A percentile compares a stretch with the other conserved stretches of the same genome.
phyloP scores from a whole-genome alignment of 2,113 vertebrate genomes.

The Gorilla gorilla region DNA sequence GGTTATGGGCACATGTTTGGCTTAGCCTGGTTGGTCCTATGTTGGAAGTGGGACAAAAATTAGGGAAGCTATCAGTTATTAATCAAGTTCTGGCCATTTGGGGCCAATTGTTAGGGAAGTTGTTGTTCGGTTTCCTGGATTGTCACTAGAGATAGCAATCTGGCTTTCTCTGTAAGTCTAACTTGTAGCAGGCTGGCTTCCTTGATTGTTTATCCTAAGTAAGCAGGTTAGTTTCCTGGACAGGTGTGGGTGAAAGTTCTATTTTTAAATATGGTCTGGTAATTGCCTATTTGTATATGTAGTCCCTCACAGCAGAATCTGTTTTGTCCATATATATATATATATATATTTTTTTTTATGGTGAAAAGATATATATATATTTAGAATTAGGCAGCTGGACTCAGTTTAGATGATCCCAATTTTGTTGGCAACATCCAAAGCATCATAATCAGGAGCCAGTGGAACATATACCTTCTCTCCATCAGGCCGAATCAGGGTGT shows the following conservation, averaged over 20 bases:
- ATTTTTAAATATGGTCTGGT: neutral
- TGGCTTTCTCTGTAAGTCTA: neutral
- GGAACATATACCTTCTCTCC: no score
- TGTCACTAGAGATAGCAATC: neutral
- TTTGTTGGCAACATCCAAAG: no score
- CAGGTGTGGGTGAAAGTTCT: neutral
- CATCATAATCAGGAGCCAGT: no score
- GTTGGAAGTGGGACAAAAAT: neutral
- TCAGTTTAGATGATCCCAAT: no score
- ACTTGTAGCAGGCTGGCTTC: neutral
- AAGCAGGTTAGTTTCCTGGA: neutral
- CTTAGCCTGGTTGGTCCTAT: neutral
- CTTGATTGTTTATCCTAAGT: neutral
- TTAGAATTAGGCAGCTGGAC: no score
- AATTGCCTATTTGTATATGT: neutral
- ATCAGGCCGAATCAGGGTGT: no score
- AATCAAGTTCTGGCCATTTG: neutral
- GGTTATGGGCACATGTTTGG: neutral
- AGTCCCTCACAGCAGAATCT: neutral
- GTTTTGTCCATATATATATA: neutral
- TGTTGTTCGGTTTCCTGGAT: neutral
- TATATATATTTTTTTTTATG: no score
- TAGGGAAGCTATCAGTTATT: neutral
- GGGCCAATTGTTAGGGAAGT: neutral
- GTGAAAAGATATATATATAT: no score